phyloP scores from a whole-genome alignment of 30 jellyfish, hydroid and myxozoan species.

The Phacellophora camtschatica region DNA sequence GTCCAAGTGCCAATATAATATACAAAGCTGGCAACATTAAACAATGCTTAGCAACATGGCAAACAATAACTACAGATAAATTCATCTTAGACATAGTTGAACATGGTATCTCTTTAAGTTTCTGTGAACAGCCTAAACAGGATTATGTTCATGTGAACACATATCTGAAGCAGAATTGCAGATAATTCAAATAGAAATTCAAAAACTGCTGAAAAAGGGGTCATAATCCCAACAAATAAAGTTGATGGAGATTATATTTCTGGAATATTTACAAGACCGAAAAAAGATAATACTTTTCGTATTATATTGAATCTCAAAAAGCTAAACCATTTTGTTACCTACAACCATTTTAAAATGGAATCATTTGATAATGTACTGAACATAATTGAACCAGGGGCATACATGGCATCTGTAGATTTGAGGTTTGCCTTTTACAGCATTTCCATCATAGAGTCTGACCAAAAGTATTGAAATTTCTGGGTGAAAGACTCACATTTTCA shows the following conservation, averaged over 20 bases:
- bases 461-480: neutral
- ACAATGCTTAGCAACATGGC: neutral
- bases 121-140: neutral
- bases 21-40: neutral
- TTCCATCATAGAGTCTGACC: neutral
- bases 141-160: neutral
- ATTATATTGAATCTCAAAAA: slow-evolving; percentile 24
- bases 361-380: neutral
- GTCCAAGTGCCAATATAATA: no score
- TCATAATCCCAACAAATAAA: neutral
- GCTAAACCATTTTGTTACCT: slow-evolving; percentile 6
- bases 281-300: slow-evolving; percentile 9
- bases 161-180: neutral
- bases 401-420: slow-evolving; percentile 46
- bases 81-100: neutral
- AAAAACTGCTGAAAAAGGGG: no score
- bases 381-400: slow-evolving; percentile 22
- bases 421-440: slow-evolving; percentile 31
- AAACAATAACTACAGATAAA: slow-evolving; percentile 23
- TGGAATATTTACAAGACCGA: slow-evolving; percentile 18
- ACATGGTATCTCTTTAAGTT: neutral
- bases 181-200: no score
- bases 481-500: neutral
- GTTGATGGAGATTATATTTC: slow-evolving; percentile 21
- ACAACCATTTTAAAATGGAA: slow-evolving; percentile 61